phyloP scores from a whole-genome alignment of 2,888 invertebrate species.

The Volucella inanis region DNA sequence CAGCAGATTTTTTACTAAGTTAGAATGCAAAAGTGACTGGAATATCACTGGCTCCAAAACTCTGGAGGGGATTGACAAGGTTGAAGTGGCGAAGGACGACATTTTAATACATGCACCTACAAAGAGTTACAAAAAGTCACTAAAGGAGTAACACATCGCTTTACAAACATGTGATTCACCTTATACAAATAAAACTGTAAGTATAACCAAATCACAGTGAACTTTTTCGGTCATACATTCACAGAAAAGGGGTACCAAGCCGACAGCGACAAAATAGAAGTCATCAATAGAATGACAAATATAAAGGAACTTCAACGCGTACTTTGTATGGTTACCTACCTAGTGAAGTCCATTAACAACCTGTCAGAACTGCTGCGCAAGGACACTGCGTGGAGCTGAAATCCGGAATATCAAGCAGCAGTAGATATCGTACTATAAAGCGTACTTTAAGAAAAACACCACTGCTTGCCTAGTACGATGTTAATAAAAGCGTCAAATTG shows the following conservation, averaged over 20 bases:
- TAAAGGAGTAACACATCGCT: conserved; percentile 8
- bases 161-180: conserved; percentile 14
- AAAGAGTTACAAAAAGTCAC: conserved; percentile 12
- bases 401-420: conserved; percentile 7
- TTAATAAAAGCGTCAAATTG: conserved; percentile 59
- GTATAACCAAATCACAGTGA: conserved; percentile 14
- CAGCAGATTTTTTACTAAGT: no score
- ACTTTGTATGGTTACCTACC: conserved; percentile 14
- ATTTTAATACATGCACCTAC: conserved; percentile 71
- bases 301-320: conserved; percentile 18
- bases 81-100: conserved; percentile 25
- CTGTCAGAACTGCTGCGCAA: conserved; percentile 43
- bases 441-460: conserved; percentile 46
- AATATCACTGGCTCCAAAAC: conserved; percentile 53
- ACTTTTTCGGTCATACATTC: conserved; percentile 31
- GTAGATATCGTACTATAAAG: conserved; percentile 3
- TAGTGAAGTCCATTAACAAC: conserved; percentile 60
- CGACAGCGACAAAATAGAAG: conserved; percentile 56
- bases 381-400: conserved; percentile 11
- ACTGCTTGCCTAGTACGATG: conserved; percentile 74
- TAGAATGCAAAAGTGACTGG: conserved; percentile 20
- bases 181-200: conserved; percentile 32
- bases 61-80: conserved; percentile 61
- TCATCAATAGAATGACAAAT: conserved; percentile 46
- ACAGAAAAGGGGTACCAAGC: conserved; percentile 49